Conservation (phyloP, 2,113 vertebrate genomes). For the Malaclemys terrapin region DNA sequence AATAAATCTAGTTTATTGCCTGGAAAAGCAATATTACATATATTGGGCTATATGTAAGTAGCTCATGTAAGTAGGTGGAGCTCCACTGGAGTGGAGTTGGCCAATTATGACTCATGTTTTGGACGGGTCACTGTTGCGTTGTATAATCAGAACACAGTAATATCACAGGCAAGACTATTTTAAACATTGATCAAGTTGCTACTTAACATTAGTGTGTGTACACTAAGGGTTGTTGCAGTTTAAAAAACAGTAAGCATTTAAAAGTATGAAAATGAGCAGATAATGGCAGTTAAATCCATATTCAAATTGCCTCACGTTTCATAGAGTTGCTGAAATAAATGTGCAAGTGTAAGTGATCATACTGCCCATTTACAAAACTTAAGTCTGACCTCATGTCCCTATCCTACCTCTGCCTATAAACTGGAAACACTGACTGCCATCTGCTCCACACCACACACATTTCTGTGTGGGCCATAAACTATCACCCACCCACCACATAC, state of each 20-base stretch:
- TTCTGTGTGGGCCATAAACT: neutral
- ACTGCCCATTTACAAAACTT: neutral
- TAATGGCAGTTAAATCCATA: neutral
- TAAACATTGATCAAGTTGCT: neutral
- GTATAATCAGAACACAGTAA: fast-evolving
- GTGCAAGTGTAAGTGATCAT: neutral
- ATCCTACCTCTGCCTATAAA: neutral
- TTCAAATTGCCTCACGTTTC: neutral
- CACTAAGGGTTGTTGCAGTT: neutral
- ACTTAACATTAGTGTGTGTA: neutral
- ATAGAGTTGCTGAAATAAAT: neutral
- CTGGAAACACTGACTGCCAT: neutral
- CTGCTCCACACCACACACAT: neutral
- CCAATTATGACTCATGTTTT: neutral
- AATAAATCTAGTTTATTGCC: neutral
- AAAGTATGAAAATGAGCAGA: neutral
- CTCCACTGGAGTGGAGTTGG: neutral
- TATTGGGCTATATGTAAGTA: neutral
- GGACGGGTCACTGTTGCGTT: neutral
- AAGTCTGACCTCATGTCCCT: neutral
- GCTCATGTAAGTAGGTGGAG: too few relatives aligned
- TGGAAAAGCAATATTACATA: neutral
- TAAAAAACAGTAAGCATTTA: neutral
- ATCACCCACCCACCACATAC: neutral
- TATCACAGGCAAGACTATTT: neutral